phyloP scores from a whole-genome alignment of 1,140 invertebrate genomes.

The Drosophila saltans region DNA sequence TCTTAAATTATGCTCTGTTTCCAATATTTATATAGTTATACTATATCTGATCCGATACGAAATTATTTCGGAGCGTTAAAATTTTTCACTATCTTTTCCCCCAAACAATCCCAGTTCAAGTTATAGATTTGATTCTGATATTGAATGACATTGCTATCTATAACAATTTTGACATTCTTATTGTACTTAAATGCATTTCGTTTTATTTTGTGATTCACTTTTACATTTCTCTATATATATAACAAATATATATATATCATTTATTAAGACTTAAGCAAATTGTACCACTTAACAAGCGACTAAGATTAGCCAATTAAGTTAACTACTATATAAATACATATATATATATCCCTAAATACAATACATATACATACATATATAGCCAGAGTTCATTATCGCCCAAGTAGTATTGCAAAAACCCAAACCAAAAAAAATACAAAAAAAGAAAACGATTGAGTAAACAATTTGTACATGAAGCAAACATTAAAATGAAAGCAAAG shows the following conservation, averaged over 20 bases:
- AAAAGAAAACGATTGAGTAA: background rate
- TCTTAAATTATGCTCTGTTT: too few species aligned
- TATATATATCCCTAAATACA: conserved; percentile 1
- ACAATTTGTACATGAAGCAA: conserved; percentile 4
- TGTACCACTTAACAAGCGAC: background rate
- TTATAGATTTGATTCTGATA: too few species aligned
- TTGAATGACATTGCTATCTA: background rate
- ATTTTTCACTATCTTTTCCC: too few species aligned
- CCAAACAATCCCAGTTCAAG: too few species aligned
- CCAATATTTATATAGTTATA: conserved; percentile 29
- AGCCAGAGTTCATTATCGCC: background rate
- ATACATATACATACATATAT: conserved; percentile 7
- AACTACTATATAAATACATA: background rate
- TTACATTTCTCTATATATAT: background rate
- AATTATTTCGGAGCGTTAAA: background rate
- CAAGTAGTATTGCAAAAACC: conserved; percentile 6
- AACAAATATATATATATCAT: too few species aligned
- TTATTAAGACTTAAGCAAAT: background rate
- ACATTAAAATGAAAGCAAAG: conserved; percentile 12
- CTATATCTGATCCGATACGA: background rate
- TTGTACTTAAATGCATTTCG: conserved; percentile 10
- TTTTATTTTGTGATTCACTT: conserved; percentile 2
- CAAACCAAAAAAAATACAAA: background rate
- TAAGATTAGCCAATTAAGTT: background rate
- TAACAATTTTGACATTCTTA: background rate